Conservation (phyloP, 2,113 vertebrate genomes). For the Paramisgurnus dabryanus region DNA sequence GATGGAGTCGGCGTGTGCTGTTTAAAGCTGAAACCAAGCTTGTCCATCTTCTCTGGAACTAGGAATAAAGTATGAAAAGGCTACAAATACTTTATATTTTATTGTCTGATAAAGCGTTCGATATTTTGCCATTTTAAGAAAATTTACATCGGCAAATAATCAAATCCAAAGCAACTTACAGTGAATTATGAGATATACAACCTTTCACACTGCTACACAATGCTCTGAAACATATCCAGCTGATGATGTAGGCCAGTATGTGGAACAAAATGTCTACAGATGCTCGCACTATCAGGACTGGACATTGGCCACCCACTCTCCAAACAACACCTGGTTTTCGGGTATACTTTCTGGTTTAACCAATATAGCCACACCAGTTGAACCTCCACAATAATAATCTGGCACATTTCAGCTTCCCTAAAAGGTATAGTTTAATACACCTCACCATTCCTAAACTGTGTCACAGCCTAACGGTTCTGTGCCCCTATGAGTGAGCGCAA, state of each 20-base stretch:
- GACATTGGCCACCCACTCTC: not conserved
- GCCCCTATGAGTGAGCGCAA: constrained; percentile 66
- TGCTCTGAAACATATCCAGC: not conserved
- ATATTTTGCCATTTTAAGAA: no score
- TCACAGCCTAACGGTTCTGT: not conserved
- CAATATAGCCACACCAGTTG: constrained; percentile 12
- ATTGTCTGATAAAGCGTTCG: no score
- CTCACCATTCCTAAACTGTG: not conserved
- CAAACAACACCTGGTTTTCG: not conserved
- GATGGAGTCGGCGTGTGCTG: not conserved
- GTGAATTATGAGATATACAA: no score
- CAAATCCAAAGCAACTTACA: no score
- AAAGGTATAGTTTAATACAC: not conserved
- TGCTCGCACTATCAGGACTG: not conserved
- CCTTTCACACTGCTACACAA: no score
- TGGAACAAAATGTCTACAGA: constrained; percentile 1
- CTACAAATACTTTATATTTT: no score
- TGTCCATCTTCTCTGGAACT: no score
- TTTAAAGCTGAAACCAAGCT: not conserved
- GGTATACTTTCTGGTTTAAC: not conserved
- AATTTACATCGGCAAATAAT: no score
- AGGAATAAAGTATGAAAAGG: no score
- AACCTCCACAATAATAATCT: not conserved
- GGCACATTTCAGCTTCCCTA: not conserved
- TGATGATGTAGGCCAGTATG: constrained; percentile 13